These are phyloP conservation scores for Netelia melanura DNA, from an alignment of 2,888 invertebrate species.

Conservation along the genomic window DNA sequence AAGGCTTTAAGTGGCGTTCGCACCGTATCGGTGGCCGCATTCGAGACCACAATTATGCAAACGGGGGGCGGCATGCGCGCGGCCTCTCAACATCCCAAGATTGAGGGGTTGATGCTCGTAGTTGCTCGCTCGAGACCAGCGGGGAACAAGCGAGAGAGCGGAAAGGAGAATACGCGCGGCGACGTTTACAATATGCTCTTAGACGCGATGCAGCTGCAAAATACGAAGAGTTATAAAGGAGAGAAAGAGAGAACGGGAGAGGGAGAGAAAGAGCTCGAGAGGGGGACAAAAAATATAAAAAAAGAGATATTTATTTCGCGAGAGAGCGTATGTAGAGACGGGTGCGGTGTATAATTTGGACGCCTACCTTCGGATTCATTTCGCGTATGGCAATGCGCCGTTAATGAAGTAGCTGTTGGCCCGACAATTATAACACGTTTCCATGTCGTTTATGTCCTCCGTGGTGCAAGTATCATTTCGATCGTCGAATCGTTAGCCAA, in stretches of 20 bases:
- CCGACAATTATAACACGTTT: conserved; percentile 53
- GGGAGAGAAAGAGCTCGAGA: neutral
- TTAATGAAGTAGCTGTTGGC: conserved; percentile 22
- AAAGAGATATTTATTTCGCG: conserved; percentile 37
- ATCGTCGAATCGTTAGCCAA: neutral
- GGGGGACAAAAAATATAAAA: conserved; percentile 9
- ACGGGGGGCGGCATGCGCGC: conserved; percentile 73
- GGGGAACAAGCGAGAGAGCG: conserved; percentile 13
- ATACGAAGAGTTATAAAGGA: conserved; percentile 33
- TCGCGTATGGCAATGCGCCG: conserved; percentile 22
- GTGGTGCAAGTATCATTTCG: neutral
- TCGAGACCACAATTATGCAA: conserved; percentile 80
- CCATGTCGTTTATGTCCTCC: conserved; percentile 15
- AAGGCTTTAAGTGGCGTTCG: conserved; percentile 62
- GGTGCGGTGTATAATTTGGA: conserved; percentile 51
- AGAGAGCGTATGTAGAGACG: conserved; percentile 24
- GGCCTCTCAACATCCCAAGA: conserved; percentile 76
- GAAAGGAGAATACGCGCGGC: conserved; percentile 9
- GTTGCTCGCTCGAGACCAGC: conserved; percentile 50
- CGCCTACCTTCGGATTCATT: conserved; percentile 28
- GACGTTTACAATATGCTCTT: conserved; percentile 44
- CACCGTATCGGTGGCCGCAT: conserved; percentile 59
- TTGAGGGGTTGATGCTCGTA: conserved; percentile 79
- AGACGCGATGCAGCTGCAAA: conserved; percentile 57
- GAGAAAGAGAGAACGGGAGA: conserved; percentile 1